Base-by-base conservation (phyloP, 1,140 invertebrate species). In the Episyrphus balteatus region DNA sequence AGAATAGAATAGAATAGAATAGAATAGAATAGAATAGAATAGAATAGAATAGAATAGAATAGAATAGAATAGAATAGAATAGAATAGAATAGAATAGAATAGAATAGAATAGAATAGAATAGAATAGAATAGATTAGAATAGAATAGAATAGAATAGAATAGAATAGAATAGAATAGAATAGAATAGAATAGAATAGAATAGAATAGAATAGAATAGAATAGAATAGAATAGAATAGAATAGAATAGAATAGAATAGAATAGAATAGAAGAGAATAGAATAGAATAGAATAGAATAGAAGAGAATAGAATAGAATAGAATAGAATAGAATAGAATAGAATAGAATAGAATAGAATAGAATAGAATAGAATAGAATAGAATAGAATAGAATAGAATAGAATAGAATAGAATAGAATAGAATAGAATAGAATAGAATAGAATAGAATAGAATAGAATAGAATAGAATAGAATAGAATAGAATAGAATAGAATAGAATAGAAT, bases 1-100 rank as follows among this genome's bases (percentile, higher is more conserved):
- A 15, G 38, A 39, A 39, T 10, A 10, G 38, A 15, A 15, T 10
- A 30, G 31, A 45, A 34, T 45, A 12, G 44, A 45, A 45, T 45
- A 10, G 44, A 45, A 45, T 45, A 10, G 44, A 45, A 45, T 45
- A 10, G 44, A 45, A 45, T 45, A 30, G 44, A 45, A 45, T 45
- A 17, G 31, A 45, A 45, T 33, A 18, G 31, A 34, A 34, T 45
- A 18, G 44, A 45, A 45, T 45, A 18, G 44, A 45, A 45, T 45
- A 18, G 44, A 45, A 45, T 45, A 18, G 44, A 45, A 45, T 21
- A 8, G 31, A 45, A 45, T 34, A 8, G 31, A 34, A 34, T n/a
- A n/a, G n/a, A n/a, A n/a, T n/a, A n/a, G n/a, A n/a, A n/a, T n/a
- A 30, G 26, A 15, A 45, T 10, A 30, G 32, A 15, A 45, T 10